Conservation (phyloP, 2,113 vertebrate species). For the Pituophis catenifer region DNA sequence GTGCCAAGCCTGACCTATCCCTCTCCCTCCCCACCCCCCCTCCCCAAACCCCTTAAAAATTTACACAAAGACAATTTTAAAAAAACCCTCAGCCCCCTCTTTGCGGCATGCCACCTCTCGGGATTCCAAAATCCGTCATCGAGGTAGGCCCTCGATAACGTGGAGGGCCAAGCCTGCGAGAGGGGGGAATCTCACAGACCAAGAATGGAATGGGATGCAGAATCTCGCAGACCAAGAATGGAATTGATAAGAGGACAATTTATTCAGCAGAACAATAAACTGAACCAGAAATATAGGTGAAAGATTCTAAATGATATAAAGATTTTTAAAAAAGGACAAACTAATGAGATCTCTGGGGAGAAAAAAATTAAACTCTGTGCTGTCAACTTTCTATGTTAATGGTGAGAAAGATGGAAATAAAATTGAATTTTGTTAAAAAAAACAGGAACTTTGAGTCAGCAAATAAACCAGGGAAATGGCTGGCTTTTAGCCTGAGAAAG, state of each 20-base stretch:
- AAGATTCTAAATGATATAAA: not conserved
- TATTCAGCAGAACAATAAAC: not conserved
- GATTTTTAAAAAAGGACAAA: not conserved
- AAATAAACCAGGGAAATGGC: not conserved
- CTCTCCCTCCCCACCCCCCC: too few species aligned
- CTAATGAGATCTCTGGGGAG: not conserved
- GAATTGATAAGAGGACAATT: not conserved
- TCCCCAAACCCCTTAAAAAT: too few species aligned
- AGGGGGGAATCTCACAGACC: too few species aligned
- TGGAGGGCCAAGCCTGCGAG: too few species aligned
- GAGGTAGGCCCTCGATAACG: too few species aligned
- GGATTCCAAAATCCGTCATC: too few species aligned
- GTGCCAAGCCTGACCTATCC: too few species aligned
- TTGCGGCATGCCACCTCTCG: too few species aligned
- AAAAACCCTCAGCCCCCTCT: too few species aligned
- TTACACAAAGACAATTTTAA: too few species aligned
- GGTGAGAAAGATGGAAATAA: not conserved
- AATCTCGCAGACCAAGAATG: too few species aligned
- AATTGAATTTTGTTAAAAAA: not conserved
- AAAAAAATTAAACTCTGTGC: not conserved
- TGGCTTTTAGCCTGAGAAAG: not conserved
- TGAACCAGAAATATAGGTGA: not conserved
- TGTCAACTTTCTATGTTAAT: not conserved
- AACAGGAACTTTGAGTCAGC: not conserved
- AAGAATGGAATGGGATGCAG: not conserved